Conservation (phyloP, 1,140 invertebrate species). For the Nixonia krombeini region DNA sequence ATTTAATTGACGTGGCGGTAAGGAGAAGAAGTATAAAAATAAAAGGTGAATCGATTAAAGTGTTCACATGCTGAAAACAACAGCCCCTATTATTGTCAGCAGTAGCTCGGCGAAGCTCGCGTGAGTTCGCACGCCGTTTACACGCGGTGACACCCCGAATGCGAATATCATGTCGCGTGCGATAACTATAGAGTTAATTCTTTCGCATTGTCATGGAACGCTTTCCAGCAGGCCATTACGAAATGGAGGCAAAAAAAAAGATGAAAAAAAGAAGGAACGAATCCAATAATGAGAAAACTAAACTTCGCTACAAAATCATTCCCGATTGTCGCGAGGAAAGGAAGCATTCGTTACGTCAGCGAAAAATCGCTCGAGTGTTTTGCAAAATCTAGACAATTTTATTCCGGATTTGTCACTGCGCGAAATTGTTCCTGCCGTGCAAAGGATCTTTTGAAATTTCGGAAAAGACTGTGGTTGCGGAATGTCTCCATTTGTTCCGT, state of each 20-base stretch:
- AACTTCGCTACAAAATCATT: constrained; percentile 24
- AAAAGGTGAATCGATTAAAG: constrained; percentile 38
- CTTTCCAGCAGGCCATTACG: constrained; percentile 33
- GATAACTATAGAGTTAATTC: constrained; percentile 45
- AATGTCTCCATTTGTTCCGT: too few species aligned
- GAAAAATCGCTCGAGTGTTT: neutral
- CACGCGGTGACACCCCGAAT: constrained; percentile 46
- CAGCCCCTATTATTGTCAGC: constrained; percentile 35
- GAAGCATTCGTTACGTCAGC: too few species aligned
- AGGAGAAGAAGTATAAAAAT: constrained; percentile 26
- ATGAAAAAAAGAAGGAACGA: constrained; percentile 24
- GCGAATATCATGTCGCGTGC: constrained; percentile 46
- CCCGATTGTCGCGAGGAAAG: constrained; percentile 5
- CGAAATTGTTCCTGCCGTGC: too few species aligned
- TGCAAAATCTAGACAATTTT: neutral
- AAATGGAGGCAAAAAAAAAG: too few species aligned
- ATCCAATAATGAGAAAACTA: constrained; percentile 32
- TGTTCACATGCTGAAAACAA: constrained; percentile 37
- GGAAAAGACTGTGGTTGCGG: too few species aligned
- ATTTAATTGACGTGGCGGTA: constrained; percentile 4
- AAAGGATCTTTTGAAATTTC: too few species aligned
- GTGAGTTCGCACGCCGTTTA: constrained; percentile 44
- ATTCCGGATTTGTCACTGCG: too few species aligned
- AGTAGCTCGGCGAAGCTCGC: constrained; percentile 30
- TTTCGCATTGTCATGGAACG: constrained; percentile 40